These are phyloP conservation scores for Hypothenemus hampei DNA, from an alignment of 1,140 invertebrate genomes.

Conservation along the genomic window DNA sequence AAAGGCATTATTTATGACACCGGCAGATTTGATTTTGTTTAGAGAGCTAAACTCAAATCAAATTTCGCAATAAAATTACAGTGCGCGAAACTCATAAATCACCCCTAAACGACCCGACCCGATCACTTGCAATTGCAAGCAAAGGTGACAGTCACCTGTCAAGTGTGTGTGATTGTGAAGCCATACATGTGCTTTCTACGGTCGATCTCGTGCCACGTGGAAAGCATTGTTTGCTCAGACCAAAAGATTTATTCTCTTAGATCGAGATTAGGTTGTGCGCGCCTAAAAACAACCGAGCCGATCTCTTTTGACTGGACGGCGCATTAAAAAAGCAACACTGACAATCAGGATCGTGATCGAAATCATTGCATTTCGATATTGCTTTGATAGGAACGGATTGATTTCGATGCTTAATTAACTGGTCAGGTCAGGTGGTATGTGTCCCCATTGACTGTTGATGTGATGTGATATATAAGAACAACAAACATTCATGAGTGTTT, in stretches of 20 bases:
- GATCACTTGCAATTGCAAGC: too few relatives aligned
- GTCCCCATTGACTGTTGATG: too few relatives aligned
- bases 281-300: constrained; percentile 12
- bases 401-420: constrained; percentile 11
- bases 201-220: constrained; percentile 15
- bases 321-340: constrained; percentile 14
- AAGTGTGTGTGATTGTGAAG: constrained; percentile 25
- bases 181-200: constrained; percentile 22
- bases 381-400: constrained; percentile 6
- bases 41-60: too few relatives aligned
- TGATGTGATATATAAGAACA: too few relatives aligned
- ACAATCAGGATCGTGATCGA: constrained; percentile 27
- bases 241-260: constrained; percentile 25
- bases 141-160: constrained; percentile 26
- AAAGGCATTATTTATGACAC: too few relatives aligned
- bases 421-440: too few relatives aligned
- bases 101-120: background rate
- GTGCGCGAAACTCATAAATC: too few relatives aligned
- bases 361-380: constrained; percentile 17
- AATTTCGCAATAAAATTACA: too few relatives aligned
- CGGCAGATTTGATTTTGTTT: too few relatives aligned
- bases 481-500: too few relatives aligned
- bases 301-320: constrained; percentile 19
- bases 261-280: constrained; percentile 20
- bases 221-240: constrained; percentile 27